Conservation (phyloP, 2,888 invertebrate genomes). For the Amblyjoppa proteus region DNA sequence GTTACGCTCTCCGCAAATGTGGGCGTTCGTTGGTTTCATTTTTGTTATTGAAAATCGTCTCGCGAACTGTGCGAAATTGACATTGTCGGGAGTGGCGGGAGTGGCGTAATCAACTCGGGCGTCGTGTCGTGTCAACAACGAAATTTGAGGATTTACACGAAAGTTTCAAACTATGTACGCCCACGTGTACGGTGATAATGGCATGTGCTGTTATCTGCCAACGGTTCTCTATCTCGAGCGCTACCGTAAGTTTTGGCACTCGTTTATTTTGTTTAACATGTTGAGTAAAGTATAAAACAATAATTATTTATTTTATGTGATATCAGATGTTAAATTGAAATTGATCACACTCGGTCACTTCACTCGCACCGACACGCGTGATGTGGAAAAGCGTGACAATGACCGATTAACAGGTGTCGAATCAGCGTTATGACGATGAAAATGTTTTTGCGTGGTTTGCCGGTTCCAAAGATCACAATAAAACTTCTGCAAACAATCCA, state of each 20-base stretch:
- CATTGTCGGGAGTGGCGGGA: not conserved
- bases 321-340: not conserved
- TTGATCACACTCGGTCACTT: no score
- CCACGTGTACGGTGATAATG: slow-evolving; percentile 82
- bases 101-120: not conserved
- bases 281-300: not conserved
- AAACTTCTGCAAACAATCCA: no score
- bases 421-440: no score
- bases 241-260: slow-evolving; percentile 79
- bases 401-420: no score
- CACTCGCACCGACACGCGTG: no score
- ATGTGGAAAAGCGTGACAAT: no score
- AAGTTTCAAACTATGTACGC: slow-evolving; percentile 79
- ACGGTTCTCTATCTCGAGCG: slow-evolving; percentile 82
- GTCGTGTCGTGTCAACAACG: slow-evolving; percentile 39
- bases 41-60: slow-evolving; percentile 15
- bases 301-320: not conserved
- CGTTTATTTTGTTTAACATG: not conserved
- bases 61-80: not conserved
- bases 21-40: slow-evolving; percentile 9
- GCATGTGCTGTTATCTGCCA: slow-evolving; percentile 83
- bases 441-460: no score
- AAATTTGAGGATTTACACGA: slow-evolving; percentile 49
- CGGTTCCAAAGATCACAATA: no score
- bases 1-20: not conserved